Base-by-base conservation (phyloP, 1,140 invertebrate genomes). In the Gyrodactylus bullatarudis region DNA sequence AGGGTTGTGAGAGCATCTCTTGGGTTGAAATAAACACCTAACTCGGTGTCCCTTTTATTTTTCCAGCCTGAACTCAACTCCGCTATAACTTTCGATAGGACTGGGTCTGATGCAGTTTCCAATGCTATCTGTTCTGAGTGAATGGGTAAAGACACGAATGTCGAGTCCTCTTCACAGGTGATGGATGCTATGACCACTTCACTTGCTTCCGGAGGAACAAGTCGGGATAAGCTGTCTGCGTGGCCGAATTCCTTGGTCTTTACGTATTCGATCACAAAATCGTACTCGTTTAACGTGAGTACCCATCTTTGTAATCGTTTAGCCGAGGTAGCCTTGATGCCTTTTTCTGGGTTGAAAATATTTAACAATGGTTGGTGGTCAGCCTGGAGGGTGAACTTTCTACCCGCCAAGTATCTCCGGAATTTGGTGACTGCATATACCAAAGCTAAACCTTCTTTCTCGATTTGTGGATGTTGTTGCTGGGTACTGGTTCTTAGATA, bases 361-460 rank as follows among this genome's bases (percentile, higher is more conserved):
- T 73, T 74, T 27, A 76, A 22, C 22, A 82, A 74, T 1, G 80
- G 78, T 75, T 80, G 77, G 68, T 82, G 79, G 74, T 81, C 81
- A 21, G 77, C 81, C 22, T 76, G 68, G 1, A 80, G 68, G 22
- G 74, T 76, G 71, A 79, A 78, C 16, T 75, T 74, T 68, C 77
- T 76, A 71, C 80, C 84, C 77, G 77, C 81, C 1, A 84, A 70
- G 76, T 82, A 85, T 27, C 82, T 76, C 26, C 83, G 78, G 77
- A 85, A 85, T 76, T 82, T 82, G 74, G 79, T 79, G 1, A 85
- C 78, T 1, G 79, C 81, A 76, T 78, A 85, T 0, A 84, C 74
- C 19, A 85, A 80, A 0, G 80, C 79, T n/a, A 83, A 75, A 2
- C 80, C 81, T 78, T 86, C 83, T 76, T 80, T 83, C 26, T 85